Percentiles rank a stretch among this genome's conserved stretches.
Conservation (phyloP, 2,113 vertebrate species). For the Atlantisia rogersi region DNA sequence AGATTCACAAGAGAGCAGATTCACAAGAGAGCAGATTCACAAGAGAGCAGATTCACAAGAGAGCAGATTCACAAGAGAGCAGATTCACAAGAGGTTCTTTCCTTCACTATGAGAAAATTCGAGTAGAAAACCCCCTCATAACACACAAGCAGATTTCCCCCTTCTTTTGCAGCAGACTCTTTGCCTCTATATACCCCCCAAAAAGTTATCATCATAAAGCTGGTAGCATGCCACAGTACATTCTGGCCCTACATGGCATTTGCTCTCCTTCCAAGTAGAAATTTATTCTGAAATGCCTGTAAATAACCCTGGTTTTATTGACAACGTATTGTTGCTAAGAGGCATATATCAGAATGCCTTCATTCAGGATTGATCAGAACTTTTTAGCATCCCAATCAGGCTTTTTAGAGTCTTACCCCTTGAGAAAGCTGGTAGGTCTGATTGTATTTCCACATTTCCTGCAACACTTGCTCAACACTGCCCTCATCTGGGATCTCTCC, state of each 20-base stretch:
- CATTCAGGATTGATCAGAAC: neutral
- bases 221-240: neutral
- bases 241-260: neutral
- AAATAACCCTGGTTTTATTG: neutral
- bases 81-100: neutral
- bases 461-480: conserved; percentile 82
- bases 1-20: no score
- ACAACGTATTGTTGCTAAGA: neutral
- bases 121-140: neutral
- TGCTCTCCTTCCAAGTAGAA: neutral
- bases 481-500: conserved; percentile 83
- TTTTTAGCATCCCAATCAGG: neutral
- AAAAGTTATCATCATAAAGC: neutral
- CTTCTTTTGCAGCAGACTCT: neutral
- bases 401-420: conserved; percentile 78
- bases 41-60: no score
- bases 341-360: rapidly evolving
- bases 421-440: conserved; percentile 92
- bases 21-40: no score
- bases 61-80: no score
- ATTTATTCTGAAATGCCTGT: neutral
- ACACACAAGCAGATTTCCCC: neutral
- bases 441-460: conserved; percentile 95
- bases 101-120: neutral
- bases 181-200: rapidly evolving